These are phyloP conservation scores for Andrena bucephala DNA, from an alignment of 2,888 invertebrate genomes.

Conservation along the genomic window DNA sequence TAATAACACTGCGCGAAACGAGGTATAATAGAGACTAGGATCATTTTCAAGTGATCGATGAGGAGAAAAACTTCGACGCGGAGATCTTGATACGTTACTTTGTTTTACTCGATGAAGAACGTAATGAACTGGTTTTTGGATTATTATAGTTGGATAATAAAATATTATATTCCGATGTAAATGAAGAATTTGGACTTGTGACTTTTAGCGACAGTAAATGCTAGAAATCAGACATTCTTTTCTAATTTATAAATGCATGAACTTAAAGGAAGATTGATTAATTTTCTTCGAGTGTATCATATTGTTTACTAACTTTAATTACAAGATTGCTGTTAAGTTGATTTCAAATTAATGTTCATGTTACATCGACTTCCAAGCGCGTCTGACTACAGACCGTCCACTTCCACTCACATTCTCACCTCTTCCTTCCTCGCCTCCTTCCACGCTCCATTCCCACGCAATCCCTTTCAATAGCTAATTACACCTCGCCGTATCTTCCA, in stretches of 20 bases:
- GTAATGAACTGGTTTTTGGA: neutral
- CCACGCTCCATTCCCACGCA: too few species aligned
- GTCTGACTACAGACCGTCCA: neutral
- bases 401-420: neutral
- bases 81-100: neutral
- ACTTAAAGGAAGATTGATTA: too few species aligned
- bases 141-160: neutral
- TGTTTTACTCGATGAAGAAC: neutral
- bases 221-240: too few species aligned
- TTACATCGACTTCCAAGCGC: neutral
- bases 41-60: conserved; percentile 2
- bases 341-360: neutral
- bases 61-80: neutral
- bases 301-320: too few species aligned
- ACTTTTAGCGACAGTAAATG: too few species aligned
- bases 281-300: too few species aligned
- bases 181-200: too few species aligned
- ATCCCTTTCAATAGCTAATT: too few species aligned
- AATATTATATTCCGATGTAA: too few species aligned
- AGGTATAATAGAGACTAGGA: neutral
- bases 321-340: too few species aligned
- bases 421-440: neutral
- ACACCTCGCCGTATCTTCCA: too few species aligned
- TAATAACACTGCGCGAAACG: neutral
- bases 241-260: too few species aligned